phyloP scores from a whole-genome alignment of 2,888 invertebrate species.

The Acronicta aceris region DNA sequence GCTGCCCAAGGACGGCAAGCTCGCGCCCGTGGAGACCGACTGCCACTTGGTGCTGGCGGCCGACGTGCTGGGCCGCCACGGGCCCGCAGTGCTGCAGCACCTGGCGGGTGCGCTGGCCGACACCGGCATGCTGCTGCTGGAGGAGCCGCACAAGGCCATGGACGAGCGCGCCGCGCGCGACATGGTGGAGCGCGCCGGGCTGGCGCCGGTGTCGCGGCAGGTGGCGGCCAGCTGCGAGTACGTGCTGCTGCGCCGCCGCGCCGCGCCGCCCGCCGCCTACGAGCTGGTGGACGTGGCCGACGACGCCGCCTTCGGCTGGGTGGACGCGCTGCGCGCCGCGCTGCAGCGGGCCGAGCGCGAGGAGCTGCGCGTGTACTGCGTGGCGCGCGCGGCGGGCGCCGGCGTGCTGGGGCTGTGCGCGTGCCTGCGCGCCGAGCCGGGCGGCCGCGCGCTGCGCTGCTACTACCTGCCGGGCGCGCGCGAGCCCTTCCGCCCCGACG shows the following conservation, averaged over 20 bases:
- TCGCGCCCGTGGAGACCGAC: slow-evolving; percentile 90
- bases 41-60: slow-evolving; percentile 91
- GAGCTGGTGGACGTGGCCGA: slow-evolving; percentile 92
- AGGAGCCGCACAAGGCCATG: slow-evolving; percentile 89
- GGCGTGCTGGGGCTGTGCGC: slow-evolving; percentile 97
- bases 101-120: slow-evolving; percentile 90
- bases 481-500: slow-evolving; percentile 89
- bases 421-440: slow-evolving; percentile 96
- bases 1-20: slow-evolving; percentile 89
- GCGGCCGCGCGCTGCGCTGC: slow-evolving; percentile 93
- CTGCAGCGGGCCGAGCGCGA: slow-evolving; percentile 91
- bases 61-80: slow-evolving; percentile 90
- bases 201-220: slow-evolving; percentile 85
- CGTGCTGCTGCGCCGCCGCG: slow-evolving; percentile 90
- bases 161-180: slow-evolving; percentile 78
- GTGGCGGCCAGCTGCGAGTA: slow-evolving; percentile 90
- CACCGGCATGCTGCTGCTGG: slow-evolving; percentile 92
- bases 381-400: slow-evolving; percentile 91
- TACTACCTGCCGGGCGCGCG: slow-evolving; percentile 91
- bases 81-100: slow-evolving; percentile 85
- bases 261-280: slow-evolving; percentile 70
- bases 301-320: slow-evolving; percentile 92
- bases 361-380: slow-evolving; percentile 90
- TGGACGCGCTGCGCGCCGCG: slow-evolving; percentile 93
- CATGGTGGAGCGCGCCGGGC: slow-evolving; percentile 69